Percentiles rank a stretch among this genome's conserved stretches.
These are phyloP conservation scores for Aethina tumida DNA, from an alignment of 1,140 invertebrate genomes.

Conservation along the genomic window DNA sequence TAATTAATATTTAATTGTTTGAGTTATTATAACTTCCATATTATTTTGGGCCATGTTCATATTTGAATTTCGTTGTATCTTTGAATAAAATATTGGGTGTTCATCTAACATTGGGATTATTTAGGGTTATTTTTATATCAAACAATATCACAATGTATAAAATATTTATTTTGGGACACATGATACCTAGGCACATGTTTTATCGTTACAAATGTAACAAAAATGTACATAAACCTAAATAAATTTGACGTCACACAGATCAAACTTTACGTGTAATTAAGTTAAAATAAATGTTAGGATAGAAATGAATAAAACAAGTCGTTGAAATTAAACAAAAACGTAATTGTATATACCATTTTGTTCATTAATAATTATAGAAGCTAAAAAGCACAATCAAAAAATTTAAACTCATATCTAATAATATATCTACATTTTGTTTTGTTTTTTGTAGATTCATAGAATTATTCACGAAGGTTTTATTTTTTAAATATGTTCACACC, in stretches of 20 bases:
- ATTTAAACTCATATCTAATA: constrained; percentile 12
- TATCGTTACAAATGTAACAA: too few species aligned
- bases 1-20: too few species aligned
- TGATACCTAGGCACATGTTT: too few species aligned
- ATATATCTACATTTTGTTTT: constrained; percentile 7
- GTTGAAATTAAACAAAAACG: background rate
- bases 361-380: constrained; percentile 8
- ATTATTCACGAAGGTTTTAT: constrained; percentile 5
- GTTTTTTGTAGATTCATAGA: constrained; percentile 1
- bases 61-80: too few species aligned
- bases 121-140: too few species aligned
- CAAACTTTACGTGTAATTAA: constrained; percentile 9
- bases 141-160: too few species aligned
- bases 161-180: too few species aligned
- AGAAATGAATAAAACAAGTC: constrained; percentile 7
- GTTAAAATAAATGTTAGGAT: constrained; percentile 5
- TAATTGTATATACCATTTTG: constrained; percentile 12
- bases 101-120: too few species aligned
- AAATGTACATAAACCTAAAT: constrained; percentile 12
- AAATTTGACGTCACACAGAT: constrained; percentile 8
- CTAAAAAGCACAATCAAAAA: constrained; percentile 11
- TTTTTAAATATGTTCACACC: constrained; percentile 2
- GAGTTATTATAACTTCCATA: too few species aligned
- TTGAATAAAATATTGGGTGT: too few species aligned
- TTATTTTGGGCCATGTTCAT: too few species aligned